These are phyloP conservation scores for Priapulus caudatus DNA, from an alignment of 2,888 invertebrate species.

Conservation along the genomic window DNA sequence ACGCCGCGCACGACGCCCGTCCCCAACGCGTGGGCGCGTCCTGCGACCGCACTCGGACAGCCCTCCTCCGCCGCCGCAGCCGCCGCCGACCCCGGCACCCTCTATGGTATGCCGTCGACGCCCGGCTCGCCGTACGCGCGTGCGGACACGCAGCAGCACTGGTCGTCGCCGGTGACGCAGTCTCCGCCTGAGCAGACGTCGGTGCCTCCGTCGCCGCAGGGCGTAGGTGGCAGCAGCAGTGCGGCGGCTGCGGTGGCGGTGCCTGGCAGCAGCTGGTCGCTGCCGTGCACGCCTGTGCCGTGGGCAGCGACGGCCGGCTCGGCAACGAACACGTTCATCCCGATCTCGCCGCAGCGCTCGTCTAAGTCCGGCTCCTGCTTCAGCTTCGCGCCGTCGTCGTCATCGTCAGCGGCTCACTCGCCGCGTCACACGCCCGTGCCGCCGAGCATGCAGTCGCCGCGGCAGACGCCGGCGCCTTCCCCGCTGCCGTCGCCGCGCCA, in stretches of 20 bases:
- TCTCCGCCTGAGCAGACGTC: neutral
- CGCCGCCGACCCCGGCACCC: too few species aligned
- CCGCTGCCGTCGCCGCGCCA: too few species aligned
- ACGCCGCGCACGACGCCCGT: neutral
- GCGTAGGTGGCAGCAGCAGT: neutral
- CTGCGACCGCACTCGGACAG: neutral
- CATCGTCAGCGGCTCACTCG: too few species aligned
- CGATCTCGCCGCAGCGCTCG: neutral
- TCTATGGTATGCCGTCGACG: too few species aligned
- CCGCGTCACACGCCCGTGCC: neutral
- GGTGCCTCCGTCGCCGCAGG: neutral
- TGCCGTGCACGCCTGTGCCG: neutral
- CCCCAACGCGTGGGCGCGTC: neutral
- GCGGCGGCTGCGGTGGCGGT: neutral
- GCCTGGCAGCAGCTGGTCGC: neutral
- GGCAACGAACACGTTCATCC: neutral
- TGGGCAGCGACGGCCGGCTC: neutral
- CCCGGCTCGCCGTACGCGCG: constrained; percentile 1
- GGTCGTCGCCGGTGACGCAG: neutral
- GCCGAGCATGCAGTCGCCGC: too few species aligned
- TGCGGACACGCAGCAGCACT: neutral
- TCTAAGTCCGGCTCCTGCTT: neutral
- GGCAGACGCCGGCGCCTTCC: neutral
- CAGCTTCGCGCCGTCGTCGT: neutral
- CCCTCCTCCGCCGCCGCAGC: neutral